Evolutionary conservation across 2,113 vertebrate species (phyloP), one percentile per base, ranked within the genome.

Genomic region (Tetrax tetrax): DNA sequence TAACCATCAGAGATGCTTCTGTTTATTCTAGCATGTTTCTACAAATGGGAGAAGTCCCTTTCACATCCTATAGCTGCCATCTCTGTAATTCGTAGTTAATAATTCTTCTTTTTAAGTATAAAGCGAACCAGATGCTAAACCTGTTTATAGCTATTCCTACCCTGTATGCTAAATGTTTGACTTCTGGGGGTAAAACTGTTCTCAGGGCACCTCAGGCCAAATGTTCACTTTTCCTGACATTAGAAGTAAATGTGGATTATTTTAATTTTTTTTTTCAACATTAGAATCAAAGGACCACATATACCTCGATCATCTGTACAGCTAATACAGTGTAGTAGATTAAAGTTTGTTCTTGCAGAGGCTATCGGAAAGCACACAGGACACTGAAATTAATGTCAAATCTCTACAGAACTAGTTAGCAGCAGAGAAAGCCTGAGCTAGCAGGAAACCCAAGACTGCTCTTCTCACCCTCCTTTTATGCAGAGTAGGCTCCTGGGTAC

Each of bases 191-290:
- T 54, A 90, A 83, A 63, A 63, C 14, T 43, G 22, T 45, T 21
- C 37, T 91, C 77, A 78, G 56, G 68, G 45, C 7, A 64, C 12
- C 29, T 76, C 45, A 83, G 37, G 37, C 14, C 59, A 74, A 22
- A 88, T 6, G 8, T 79, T 92, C 31, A 7, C n/a, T 71, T 80
- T 28, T 64, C 21, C 53, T 84, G 14, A 4, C 23, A 27, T 12
- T n/a, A 65, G 41, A 74, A 6, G 1, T 47, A 68, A 90, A 81
- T 3, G 3, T 31, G 4, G 29, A 54, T 65, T 71, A 3, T 31
- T 56, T 47, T 15, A 51, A 29, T 16, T 4, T 10, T 41, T 54
- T 18, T 33, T 45, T 61, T 31, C 15, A 1, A 0, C 1, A 47
- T 6, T 83, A 57, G 25, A 45, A 38, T 60, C 41, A 53, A 50